Conservation (phyloP, 2,888 invertebrate species). For the Eupithecia inturbata region DNA sequence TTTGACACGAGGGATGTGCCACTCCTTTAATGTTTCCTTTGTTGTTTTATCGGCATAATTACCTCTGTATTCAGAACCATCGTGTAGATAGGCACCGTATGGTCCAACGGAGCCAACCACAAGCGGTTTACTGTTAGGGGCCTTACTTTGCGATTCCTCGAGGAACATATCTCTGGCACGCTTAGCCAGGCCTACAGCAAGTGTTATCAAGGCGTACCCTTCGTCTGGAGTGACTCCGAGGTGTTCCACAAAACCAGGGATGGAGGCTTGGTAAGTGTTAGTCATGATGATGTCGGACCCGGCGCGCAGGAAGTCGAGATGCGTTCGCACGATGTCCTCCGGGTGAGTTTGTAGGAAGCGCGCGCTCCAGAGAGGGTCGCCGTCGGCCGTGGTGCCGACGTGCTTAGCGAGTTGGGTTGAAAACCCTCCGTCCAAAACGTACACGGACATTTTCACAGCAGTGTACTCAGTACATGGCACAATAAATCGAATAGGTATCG, state of each 20-base stretch:
- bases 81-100: conserved; percentile 93
- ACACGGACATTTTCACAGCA: conserved; percentile 49
- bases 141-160: conserved; percentile 67
- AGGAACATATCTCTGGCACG: conserved; percentile 86
- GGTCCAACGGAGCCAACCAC: conserved; percentile 96
- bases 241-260: conserved; percentile 89
- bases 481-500: neutral
- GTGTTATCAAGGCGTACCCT: conserved; percentile 87
- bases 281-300: conserved; percentile 95
- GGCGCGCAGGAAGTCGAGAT: conserved; percentile 91
- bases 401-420: conserved; percentile 90
- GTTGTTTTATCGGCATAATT: conserved; percentile 87
- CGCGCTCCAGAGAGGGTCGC: conserved; percentile 95
- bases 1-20: conserved; percentile 92
- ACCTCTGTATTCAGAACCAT: conserved; percentile 96
- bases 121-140: conserved; percentile 70
- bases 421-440: conserved; percentile 89
- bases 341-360: conserved; percentile 91
- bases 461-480: neutral
- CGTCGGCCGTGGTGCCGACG: conserved; percentile 88
- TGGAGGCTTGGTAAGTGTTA: conserved; percentile 94
- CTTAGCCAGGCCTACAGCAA: conserved; percentile 89
- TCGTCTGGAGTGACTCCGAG: conserved; percentile 87
- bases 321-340: conserved; percentile 89
- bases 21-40: conserved; percentile 86